phyloP scores from a whole-genome alignment of 2,888 invertebrate species.

The Seira ritae region DNA sequence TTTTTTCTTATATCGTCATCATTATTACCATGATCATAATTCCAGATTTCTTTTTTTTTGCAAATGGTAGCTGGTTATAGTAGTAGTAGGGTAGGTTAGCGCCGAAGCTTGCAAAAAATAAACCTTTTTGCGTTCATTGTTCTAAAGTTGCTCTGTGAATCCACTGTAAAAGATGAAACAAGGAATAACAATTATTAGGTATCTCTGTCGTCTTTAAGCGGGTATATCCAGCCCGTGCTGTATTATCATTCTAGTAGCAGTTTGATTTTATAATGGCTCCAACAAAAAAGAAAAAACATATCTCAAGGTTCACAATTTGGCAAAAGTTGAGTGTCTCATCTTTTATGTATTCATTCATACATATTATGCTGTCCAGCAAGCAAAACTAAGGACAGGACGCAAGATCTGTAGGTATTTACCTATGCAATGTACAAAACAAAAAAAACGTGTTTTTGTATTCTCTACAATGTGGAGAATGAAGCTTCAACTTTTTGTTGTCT shows the following conservation, averaged over 20 bases:
- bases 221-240: not conserved
- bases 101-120: not conserved
- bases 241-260: slow-evolving; percentile 3
- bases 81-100: slow-evolving; percentile 11
- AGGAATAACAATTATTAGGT: slow-evolving; percentile 6
- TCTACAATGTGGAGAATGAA: too few relatives aligned
- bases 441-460: too few relatives aligned
- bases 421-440: too few relatives aligned
- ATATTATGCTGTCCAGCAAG: too few relatives aligned
- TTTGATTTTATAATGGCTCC: not conserved
- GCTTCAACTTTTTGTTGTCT: too few relatives aligned
- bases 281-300: not conserved
- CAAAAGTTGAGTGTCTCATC: slow-evolving; percentile 5
- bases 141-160: not conserved
- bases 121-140: not conserved
- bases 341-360: too few relatives aligned
- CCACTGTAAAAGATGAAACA: not conserved
- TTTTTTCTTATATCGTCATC: not conserved
- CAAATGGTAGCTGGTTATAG: not conserved
- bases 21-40: not conserved
- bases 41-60: too few relatives aligned
- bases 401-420: too few relatives aligned
- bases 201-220: not conserved
- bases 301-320: not conserved
- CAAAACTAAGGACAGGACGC: too few relatives aligned